Conservation (phyloP, 2,113 vertebrate species). For the Dipodomys spectabilis region DNA sequence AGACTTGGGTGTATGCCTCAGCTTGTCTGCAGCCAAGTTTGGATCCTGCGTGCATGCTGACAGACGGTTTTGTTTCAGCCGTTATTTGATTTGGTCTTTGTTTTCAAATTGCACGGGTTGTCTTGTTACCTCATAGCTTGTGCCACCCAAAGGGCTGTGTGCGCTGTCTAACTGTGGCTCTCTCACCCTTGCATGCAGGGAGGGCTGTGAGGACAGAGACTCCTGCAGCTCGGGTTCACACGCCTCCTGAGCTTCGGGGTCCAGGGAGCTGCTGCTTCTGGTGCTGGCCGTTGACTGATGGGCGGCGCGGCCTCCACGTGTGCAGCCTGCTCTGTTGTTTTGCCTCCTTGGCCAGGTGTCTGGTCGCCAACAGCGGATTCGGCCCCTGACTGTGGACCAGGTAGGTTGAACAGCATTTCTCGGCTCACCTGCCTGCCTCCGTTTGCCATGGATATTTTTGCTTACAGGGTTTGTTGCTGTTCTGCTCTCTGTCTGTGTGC, state of each 20-base stretch:
- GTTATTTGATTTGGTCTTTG: not conserved
- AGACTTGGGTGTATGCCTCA: no score
- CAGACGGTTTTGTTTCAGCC: not conserved
- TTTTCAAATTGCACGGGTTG: not conserved
- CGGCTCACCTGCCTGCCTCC: not conserved
- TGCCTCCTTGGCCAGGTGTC: not conserved
- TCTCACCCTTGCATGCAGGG: accelerated
- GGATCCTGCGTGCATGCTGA: accelerated
- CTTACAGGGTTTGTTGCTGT: not conserved
- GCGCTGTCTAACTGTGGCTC: not conserved
- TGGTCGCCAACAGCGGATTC: not conserved
- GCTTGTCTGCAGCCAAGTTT: not conserved
- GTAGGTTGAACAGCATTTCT: not conserved
- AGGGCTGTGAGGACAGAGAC: accelerated
- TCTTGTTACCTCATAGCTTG: not conserved
- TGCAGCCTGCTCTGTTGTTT: not conserved
- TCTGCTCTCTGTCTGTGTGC: not conserved
- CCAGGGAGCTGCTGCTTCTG: not conserved
- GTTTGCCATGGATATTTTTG: accelerated
- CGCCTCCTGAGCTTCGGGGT: accelerated
- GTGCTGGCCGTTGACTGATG: not conserved
- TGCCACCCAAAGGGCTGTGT: no score
- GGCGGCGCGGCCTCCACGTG: accelerated
- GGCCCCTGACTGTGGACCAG: not conserved
- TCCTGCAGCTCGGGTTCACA: not conserved